Conservation (phyloP, 2,797 vertebrate species). For the Eulemur mongoz region DNA sequence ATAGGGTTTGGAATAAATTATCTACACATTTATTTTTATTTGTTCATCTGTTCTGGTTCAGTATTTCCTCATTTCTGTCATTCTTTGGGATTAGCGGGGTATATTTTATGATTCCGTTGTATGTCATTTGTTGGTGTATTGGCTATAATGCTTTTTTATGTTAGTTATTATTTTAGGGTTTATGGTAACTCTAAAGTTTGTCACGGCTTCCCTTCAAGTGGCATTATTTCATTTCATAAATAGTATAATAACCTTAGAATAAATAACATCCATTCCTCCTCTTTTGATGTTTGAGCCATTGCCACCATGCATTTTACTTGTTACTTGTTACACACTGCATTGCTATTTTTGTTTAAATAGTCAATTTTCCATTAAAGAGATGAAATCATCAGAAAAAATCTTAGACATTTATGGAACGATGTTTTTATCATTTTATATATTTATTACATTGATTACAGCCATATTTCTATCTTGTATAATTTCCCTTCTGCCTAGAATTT, state of each 20-base stretch:
- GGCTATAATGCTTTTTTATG: neutral
- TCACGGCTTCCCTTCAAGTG: neutral
- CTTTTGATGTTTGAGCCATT: neutral
- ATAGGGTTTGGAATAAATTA: neutral
- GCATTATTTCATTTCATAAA: neutral
- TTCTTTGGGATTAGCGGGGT: neutral
- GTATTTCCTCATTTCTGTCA: neutral
- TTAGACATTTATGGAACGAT: neutral
- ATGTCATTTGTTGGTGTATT: neutral
- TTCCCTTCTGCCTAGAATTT: neutral
- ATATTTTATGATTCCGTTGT: rapidly evolving
- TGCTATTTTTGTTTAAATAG: neutral
- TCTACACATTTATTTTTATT: neutral
- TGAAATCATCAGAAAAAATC: neutral
- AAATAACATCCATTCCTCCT: neutral
- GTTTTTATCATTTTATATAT: neutral
- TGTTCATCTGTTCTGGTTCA: neutral
- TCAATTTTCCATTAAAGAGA: too few relatives aligned
- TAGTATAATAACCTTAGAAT: neutral
- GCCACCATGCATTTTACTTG: neutral
- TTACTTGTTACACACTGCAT: neutral
- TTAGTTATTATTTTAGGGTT: neutral
- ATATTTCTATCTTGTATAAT: neutral
- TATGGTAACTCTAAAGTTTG: neutral
- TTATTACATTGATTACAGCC: neutral